phyloP scores from a whole-genome alignment of 2,113 vertebrate species.

The Protobothrops mucrosquamatus region DNA sequence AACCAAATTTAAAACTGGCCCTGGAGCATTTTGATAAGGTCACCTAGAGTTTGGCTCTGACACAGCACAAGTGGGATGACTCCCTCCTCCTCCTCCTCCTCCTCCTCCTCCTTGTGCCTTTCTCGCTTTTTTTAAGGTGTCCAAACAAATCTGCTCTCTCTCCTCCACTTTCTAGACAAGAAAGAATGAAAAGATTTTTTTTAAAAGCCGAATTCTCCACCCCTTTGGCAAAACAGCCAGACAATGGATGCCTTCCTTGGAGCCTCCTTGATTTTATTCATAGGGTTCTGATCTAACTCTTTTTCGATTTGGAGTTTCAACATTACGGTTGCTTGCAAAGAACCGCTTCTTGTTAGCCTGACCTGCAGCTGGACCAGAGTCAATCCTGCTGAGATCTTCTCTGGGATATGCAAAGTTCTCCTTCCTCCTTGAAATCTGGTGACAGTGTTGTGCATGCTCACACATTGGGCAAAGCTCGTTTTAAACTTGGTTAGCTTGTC shows the following conservation, averaged over 20 bases:
- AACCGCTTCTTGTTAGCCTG: neutral
- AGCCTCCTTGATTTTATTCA: too few relatives aligned
- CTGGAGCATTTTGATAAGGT: neutral
- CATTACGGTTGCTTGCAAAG: neutral
- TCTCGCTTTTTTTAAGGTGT: neutral
- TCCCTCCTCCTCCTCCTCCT: too few relatives aligned
- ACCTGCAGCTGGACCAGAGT: neutral
- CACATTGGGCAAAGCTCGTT: neutral
- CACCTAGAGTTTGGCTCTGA: neutral
- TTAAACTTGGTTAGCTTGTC: neutral
- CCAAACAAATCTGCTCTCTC: neutral
- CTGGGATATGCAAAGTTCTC: neutral
- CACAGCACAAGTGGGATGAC: neutral
- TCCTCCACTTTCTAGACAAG: neutral
- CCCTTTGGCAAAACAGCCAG: too few relatives aligned
- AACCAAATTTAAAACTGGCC: neutral
- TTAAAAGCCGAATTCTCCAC: too few relatives aligned
- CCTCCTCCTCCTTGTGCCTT: neutral
- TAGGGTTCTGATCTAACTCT: neutral
- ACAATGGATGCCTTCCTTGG: too few relatives aligned
- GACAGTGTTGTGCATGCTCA: neutral
- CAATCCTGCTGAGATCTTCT: neutral
- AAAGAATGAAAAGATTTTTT: neutral
- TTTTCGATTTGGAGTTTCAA: neutral
- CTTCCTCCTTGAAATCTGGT: neutral